Conservation (phyloP, 2,888 invertebrate genomes). For the Ceratothoa steindachneri region DNA sequence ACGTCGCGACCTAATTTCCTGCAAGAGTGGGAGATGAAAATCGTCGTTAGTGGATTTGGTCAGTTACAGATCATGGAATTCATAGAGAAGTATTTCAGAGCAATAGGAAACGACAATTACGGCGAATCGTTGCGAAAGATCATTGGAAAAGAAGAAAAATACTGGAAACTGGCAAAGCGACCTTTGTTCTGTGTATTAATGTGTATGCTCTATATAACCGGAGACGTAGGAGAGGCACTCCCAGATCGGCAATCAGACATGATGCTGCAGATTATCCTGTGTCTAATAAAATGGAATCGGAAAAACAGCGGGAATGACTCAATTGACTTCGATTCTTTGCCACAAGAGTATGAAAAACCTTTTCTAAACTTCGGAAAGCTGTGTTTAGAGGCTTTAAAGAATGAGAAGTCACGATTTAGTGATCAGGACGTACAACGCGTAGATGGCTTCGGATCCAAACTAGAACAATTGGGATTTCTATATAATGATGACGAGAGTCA, state of each 20-base stretch:
- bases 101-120: slow-evolving; percentile 28
- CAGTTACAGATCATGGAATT: slow-evolving; percentile 41
- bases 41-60: slow-evolving; percentile 40
- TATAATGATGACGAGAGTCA: slow-evolving; percentile 29
- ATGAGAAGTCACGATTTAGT: slow-evolving; percentile 34
- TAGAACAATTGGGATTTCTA: slow-evolving; percentile 35
- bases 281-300: slow-evolving; percentile 44
- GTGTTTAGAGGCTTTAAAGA: slow-evolving; percentile 34
- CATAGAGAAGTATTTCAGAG: slow-evolving; percentile 38
- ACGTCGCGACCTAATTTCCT: slow-evolving; percentile 35
- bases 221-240: slow-evolving; percentile 26
- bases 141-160: slow-evolving; percentile 34
- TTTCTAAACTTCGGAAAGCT: slow-evolving; percentile 39
- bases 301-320: slow-evolving; percentile 20
- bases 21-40: slow-evolving; percentile 17
- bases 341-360: slow-evolving; percentile 23
- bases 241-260: slow-evolving; percentile 39
- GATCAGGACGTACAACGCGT: slow-evolving; percentile 30
- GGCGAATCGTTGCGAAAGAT: slow-evolving; percentile 28
- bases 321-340: slow-evolving; percentile 31
- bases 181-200: slow-evolving; percentile 43
- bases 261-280: slow-evolving; percentile 44
- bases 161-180: slow-evolving; percentile 31
- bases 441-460: slow-evolving; percentile 9
- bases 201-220: slow-evolving; percentile 38